Evolutionary conservation across 2,797 vertebrate species (phyloP), one percentile per base, ranked within the genome.

Genomic region (Sebastes jordani): DNA sequence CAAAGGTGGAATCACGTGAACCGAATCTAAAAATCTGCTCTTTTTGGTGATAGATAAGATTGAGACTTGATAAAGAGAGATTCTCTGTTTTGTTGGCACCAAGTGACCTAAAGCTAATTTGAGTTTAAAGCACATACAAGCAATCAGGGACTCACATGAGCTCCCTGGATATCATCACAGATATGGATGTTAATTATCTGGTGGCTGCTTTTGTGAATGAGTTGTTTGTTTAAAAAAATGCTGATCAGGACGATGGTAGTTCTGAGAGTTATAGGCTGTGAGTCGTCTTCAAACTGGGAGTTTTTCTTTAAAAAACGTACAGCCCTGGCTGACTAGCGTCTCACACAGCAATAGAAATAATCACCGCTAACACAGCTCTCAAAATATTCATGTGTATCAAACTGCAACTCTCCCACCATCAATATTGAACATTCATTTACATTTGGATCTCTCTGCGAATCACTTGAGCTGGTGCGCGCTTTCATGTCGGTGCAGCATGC

Each of bases 401-500:
- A 73, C n/a, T 34, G 38, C 25, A 69, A 58, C 54, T 76, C 55
- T 56, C 22, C 9, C 42, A n/a, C 32, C 32, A 58, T 67, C 66
- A 34, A 10, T 54, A 58, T 38, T 65, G 18, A 70, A 56, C 8
- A 38, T 54, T 67, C 6, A 65, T 76, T 83, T 88, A 79, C 72
- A 82, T 71, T 55, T 77, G 34, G 42, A 56, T 76, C 71, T 81
- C 32, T 4, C 25, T 65, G 58, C 55, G 78, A 49, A 76, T 70
- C 32, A 34, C 36, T 78, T 1, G 0, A 72, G 59, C 56, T 69
- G 20, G 14, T 62, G 4, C 18, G 10, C 1, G 13, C 67, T 80
- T 69, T 74, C 20, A 63, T 71, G 70, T 25, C 18, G 36, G 64
- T 68, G 64, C 67, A 70, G 49, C 46, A 20, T 66, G 63, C 52